These are phyloP conservation scores for Eupithecia abbreviata DNA, from an alignment of 2,888 invertebrate species.

Conservation along the genomic window DNA sequence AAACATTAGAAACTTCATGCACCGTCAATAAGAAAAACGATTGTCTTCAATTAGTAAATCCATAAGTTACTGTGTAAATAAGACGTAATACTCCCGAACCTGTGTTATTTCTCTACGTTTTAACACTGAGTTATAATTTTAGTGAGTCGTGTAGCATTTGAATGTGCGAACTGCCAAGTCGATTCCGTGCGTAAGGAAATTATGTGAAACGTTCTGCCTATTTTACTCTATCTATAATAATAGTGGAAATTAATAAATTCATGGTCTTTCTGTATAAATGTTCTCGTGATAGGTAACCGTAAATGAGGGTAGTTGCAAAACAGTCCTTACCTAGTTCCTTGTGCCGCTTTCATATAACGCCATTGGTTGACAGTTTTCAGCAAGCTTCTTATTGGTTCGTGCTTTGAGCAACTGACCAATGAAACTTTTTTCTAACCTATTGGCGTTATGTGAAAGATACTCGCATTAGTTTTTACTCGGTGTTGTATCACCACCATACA, in stretches of 20 bases:
- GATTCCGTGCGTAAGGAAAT: neutral
- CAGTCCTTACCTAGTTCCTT: slow-evolving; percentile 30
- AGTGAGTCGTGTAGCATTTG: neutral
- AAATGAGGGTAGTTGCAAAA: slow-evolving; percentile 15
- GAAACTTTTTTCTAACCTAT: neutral
- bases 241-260: neutral
- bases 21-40: neutral
- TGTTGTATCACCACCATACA: slow-evolving; percentile 66
- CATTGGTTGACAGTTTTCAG: neutral
- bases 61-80: neutral
- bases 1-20: neutral
- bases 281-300: slow-evolving; percentile 4
- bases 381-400: neutral
- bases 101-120: neutral
- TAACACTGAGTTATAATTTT: neutral
- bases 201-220: slow-evolving; percentile 10
- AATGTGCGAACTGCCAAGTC: slow-evolving; percentile 7
- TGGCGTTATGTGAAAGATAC: slow-evolving; percentile 10
- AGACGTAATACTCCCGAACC: neutral
- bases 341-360: slow-evolving; percentile 17
- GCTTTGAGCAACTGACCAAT: slow-evolving; percentile 4
- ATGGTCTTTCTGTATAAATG: neutral
- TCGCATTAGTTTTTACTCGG: slow-evolving; percentile 50
- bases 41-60: neutral
- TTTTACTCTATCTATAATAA: neutral